Percentiles rank a stretch among this genome's conserved stretches.
Evolutionary conservation across 23 tunicate genomes (phyloP).

Genomic region (Clavelina lepadiformis): DNA sequence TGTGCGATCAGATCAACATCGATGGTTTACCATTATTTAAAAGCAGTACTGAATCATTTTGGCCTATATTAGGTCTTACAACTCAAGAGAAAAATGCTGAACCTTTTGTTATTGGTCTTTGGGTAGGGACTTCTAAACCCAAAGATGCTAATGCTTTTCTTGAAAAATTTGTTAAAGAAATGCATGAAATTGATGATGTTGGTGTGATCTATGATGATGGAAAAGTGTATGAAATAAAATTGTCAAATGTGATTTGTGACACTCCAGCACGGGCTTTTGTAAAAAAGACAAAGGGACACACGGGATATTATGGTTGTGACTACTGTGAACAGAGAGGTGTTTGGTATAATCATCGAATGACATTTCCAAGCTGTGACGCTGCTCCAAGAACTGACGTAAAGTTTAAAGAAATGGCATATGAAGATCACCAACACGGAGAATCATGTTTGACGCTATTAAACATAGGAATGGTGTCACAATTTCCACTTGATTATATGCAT

Average conservation of each 20-base stretch:
- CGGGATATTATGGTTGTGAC: conserved; percentile 48
- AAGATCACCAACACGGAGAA: conserved; percentile 19
- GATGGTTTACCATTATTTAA: conserved; percentile 51
- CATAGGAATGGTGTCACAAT: conserved; percentile 24
- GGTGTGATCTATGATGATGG: conserved; percentile 10
- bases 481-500: conserved; percentile 39
- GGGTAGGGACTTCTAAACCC: conserved; percentile 17
- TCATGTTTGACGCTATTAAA: conserved; percentile 26
- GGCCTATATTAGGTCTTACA: conserved; percentile 33
- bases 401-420: conserved; percentile 9
- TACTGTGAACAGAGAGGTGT: conserved; percentile 32
- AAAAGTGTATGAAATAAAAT: neutral
- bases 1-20: conserved; percentile 10
- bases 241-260: conserved; percentile 35
- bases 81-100: neutral
- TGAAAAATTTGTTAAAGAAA: conserved; percentile 8
- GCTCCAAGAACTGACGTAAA: conserved; percentile 15
- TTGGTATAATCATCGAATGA: conserved; percentile 25
- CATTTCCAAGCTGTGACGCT: neutral
- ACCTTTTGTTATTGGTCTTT: conserved; percentile 11
- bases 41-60: conserved; percentile 14
- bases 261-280: conserved; percentile 52
- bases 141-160: conserved; percentile 12
- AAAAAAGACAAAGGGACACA: conserved; percentile 29
- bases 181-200: conserved; percentile 17